Percentiles rank a stretch among this genome's conserved stretches.
Evolutionary conservation across 2,113 vertebrate genomes (phyloP).

Genomic region (Malurus melanocephalus): DNA sequence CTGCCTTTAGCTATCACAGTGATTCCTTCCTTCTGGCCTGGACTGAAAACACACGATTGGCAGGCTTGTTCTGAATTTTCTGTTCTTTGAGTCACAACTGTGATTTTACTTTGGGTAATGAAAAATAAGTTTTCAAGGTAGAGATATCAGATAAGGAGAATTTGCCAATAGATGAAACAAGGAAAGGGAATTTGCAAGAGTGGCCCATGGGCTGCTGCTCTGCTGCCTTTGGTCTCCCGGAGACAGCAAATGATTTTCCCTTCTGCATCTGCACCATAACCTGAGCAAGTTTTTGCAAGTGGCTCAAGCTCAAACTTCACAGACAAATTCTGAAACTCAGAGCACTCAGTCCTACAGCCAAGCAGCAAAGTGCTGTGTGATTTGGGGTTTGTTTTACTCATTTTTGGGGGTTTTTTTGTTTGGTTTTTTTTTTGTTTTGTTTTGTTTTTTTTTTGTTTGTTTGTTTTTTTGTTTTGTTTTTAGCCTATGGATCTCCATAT

Average conservation of each 20-base stretch:
- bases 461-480: no score
- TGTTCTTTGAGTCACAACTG: neutral
- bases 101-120: neutral
- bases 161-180: neutral
- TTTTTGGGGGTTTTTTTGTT: no score
- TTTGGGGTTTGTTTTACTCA: neutral
- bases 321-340: neutral
- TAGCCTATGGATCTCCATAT: neutral
- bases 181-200: neutral
- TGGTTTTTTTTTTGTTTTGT: no score
- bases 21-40: neutral
- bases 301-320: neutral
- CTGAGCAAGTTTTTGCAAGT: neutral
- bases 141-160: neutral
- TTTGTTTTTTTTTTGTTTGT: no score
- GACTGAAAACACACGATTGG: neutral
- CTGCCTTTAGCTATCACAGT: neutral
- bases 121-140: neutral
- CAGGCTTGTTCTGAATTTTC: neutral
- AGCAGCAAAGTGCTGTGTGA: neutral
- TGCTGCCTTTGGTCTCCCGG: neutral
- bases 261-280: neutral
- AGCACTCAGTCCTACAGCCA: neutral
- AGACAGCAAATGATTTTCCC: neutral
- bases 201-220: neutral